Base-by-base conservation (phyloP, 2,113 vertebrate species). In the Coreoperca whiteheadi region DNA sequence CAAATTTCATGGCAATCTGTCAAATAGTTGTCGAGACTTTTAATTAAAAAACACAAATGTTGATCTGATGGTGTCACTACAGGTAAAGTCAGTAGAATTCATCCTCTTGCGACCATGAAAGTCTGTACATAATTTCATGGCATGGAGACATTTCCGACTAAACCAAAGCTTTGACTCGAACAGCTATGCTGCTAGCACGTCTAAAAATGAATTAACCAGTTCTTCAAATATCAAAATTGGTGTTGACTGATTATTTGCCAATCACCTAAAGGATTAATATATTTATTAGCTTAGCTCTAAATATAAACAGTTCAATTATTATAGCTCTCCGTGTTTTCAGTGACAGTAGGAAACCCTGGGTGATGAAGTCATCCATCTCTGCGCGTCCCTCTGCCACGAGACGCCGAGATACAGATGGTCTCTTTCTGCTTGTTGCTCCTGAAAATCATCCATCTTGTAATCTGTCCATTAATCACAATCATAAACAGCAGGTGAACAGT, bases 401-500 rank as follows among this genome's bases (percentile, higher is more conserved):
- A 87, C 48, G 48, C 48, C 48, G 1, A 37, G 63, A 76, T 81
- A 80, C 91, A 94, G 92, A 91, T 92, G 92, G 90, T 59, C 43
- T 85, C 81, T 90, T 90, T 92, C 92, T 91, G 93, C 91, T 88
- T 83, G 90, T 88, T 88, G 85, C 85, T 41, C 74, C 48, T 78
- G 79, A 81, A 86, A 89, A 83, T 82, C 75, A 67, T 81, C 87
- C 87, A 50, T 74, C 83, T 61, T 65, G 51, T 89, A 88, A 90
- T 86, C 88, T 75, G 54, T 80, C 82, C 88, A 92, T 93, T 91
- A 91, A 92, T 93, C 88, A 89, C 87, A 54, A 76, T 87, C 85
- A 85, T 74, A 83, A 89, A 73, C 68, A 79, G 88, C 92, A 92
- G 89, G 91, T 91, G 92, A 90, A 74, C 88, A 83, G 85, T 64